Percentiles rank a stretch among this genome's conserved stretches.
Evolutionary conservation across 2,113 vertebrate genomes (phyloP).

Genomic region (Catharus fuscescens): DNA sequence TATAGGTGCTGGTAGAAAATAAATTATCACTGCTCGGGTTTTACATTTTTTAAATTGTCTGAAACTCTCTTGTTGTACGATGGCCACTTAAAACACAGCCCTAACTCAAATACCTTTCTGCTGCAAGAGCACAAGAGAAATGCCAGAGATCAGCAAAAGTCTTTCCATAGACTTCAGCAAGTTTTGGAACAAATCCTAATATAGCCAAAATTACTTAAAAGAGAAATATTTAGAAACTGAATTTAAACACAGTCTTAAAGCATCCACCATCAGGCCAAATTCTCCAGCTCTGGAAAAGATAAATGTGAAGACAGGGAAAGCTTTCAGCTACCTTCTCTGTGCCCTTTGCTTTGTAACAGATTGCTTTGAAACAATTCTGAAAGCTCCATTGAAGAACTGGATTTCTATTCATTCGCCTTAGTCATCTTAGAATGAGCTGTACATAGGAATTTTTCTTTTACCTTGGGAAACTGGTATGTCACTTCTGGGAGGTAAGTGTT

Average conservation of each 20-base stretch:
- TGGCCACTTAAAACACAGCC: not conserved
- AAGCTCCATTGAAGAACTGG: not conserved
- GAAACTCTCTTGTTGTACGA: not conserved
- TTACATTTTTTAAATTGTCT: not conserved
- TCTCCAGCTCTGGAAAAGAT: not conserved
- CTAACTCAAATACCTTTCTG: not conserved
- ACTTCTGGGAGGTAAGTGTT: constrained; percentile 94
- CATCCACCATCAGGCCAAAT: not conserved
- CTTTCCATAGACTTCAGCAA: not conserved
- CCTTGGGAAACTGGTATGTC: constrained; percentile 99
- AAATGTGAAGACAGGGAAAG: not conserved
- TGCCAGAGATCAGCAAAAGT: constrained; percentile 17
- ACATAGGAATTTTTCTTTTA: constrained; percentile 54
- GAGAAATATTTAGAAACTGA: constrained; percentile 25
- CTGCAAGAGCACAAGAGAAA: constrained; percentile 7
- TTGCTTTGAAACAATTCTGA: not conserved
- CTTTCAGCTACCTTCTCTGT: not conserved
- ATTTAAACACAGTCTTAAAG: constrained; percentile 22
- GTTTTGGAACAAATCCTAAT: constrained; percentile 40
- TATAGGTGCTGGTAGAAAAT: not conserved
- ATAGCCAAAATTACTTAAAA: constrained; percentile 4
- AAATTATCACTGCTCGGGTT: not conserved
- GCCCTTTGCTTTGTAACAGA: not conserved
- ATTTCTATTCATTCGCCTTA: not conserved
- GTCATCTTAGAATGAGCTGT: not conserved